Conservation (phyloP, 2,888 invertebrate species). For the Thelaira solivaga region DNA sequence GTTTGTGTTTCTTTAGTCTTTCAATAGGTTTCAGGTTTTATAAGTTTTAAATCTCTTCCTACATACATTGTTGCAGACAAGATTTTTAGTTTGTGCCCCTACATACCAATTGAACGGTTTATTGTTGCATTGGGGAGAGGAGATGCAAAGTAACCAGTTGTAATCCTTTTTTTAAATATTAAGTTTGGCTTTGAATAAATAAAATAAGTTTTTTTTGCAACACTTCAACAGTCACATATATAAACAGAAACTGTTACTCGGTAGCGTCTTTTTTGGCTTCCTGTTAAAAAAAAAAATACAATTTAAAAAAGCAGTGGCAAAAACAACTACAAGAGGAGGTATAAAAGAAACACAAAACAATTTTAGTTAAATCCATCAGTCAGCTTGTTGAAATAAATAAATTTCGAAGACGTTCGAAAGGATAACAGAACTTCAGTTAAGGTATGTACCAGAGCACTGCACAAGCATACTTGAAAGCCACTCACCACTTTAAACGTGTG, state of each 20-base stretch:
- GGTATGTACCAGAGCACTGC: no score
- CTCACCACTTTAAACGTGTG: no score
- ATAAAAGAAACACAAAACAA: neutral
- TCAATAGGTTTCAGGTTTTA: slow-evolving; percentile 46
- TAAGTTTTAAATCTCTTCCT: slow-evolving; percentile 6
- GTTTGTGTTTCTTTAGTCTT: neutral
- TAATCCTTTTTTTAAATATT: slow-evolving; percentile 1
- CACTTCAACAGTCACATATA: slow-evolving; percentile 12
- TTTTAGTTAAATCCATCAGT: neutral
- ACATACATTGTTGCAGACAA: slow-evolving; percentile 37
- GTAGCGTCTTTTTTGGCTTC: slow-evolving; percentile 50
- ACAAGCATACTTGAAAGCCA: no score
- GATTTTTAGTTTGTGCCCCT: neutral
- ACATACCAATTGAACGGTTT: neutral
- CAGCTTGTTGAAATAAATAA: neutral
- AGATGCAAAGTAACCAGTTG: slow-evolving; percentile 21
- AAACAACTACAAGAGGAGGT: neutral
- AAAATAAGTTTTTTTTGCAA: neutral
- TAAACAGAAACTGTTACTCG: slow-evolving; percentile 45
- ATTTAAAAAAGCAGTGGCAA: slow-evolving; percentile 4
- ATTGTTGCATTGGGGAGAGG: neutral
- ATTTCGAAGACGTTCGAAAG: no score
- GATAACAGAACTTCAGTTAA: no score
- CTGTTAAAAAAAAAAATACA: neutral
- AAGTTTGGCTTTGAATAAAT: slow-evolving; percentile 3